These are phyloP conservation scores for Nasonovia ribisnigri DNA, from an alignment of 2,888 invertebrate genomes.

Conservation along the genomic window DNA sequence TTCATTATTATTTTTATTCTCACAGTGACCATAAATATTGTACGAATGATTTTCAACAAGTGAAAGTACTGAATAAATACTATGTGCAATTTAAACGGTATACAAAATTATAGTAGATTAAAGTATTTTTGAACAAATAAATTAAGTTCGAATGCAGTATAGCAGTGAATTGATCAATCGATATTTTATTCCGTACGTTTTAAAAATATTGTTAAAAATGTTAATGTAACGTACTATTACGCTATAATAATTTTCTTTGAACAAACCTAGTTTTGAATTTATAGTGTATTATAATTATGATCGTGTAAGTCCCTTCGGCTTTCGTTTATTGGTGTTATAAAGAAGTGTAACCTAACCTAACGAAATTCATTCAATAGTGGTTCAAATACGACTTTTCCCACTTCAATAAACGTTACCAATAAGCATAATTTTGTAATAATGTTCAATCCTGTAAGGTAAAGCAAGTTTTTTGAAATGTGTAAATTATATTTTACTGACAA, in stretches of 20 bases:
- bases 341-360: background rate
- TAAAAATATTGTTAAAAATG: background rate
- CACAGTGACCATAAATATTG: background rate
- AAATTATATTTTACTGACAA: background rate
- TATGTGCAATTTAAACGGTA: background rate
- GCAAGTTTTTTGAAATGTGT: conserved; percentile 31
- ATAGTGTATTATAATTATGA: background rate
- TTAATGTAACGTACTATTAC: background rate
- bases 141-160: background rate
- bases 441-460: background rate
- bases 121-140: background rate
- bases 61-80: background rate
- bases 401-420: background rate
- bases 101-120: background rate
- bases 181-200: background rate
- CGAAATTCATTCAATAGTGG: conserved; percentile 7
- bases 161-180: background rate
- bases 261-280: background rate
- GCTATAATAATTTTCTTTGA: background rate
- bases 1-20: background rate
- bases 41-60: background rate
- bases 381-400: conserved; percentile 7
- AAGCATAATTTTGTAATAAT: conserved; percentile 23
- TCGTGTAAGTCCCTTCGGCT: background rate
- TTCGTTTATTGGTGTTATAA: background rate